phyloP scores from a whole-genome alignment of 2,888 invertebrate species.

The Heliconius erato region DNA sequence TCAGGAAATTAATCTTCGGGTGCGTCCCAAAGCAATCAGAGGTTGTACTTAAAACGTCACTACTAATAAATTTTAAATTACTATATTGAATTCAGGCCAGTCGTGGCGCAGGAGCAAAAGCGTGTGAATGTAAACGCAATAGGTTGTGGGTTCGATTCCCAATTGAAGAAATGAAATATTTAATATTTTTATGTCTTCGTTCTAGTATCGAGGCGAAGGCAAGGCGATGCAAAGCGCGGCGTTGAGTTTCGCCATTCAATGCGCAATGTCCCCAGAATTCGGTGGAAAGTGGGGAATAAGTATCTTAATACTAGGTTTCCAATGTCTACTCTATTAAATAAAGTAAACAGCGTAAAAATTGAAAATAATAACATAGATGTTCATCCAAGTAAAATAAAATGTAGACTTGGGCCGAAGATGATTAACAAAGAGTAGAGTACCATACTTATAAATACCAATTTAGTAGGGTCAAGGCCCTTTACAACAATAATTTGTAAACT shows the following conservation, averaged over 20 bases:
- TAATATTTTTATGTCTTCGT: no score
- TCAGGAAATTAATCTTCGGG: conserved; percentile 1
- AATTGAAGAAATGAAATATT: no score
- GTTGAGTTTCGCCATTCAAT: no score
- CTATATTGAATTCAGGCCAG: no score
- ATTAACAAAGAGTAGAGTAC: background rate
- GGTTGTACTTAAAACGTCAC: background rate
- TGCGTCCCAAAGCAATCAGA: background rate
- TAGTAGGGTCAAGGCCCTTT: background rate
- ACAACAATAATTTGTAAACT: background rate
- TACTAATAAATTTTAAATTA: conserved; percentile 6
- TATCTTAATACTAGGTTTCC: background rate
- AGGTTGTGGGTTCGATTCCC: no score
- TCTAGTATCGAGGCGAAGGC: no score
- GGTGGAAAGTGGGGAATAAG: background rate
- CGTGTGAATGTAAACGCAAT: no score
- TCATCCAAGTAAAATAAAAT: background rate
- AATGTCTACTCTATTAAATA: background rate
- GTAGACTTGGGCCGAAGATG: background rate
- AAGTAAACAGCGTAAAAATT: background rate
- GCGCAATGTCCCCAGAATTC: no score
- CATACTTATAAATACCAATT: background rate
- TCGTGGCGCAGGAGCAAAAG: no score
- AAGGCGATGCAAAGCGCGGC: no score
- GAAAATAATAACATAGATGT: background rate